Conservation (phyloP, 2,888 invertebrate genomes). For the Spialia ferax region DNA sequence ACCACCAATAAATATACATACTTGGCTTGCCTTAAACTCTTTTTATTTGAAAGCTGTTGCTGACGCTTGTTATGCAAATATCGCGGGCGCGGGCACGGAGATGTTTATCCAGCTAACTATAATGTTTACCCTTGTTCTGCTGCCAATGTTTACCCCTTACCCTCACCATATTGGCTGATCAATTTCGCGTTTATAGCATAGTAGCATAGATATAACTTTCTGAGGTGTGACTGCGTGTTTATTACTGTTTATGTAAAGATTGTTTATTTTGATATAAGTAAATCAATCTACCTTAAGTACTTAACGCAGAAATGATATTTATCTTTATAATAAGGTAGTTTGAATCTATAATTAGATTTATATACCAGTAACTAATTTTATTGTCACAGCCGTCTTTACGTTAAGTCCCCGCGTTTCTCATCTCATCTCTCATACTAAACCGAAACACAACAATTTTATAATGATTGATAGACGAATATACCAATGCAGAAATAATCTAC, state of each 20-base stretch:
- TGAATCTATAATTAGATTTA: too few relatives aligned
- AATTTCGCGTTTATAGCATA: slow-evolving; percentile 28
- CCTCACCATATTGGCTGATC: slow-evolving; percentile 33
- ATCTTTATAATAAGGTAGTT: too few relatives aligned
- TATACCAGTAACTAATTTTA: too few relatives aligned
- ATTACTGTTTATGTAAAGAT: not conserved
- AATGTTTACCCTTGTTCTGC: slow-evolving; percentile 57
- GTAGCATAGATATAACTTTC: slow-evolving; percentile 30
- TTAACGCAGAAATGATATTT: too few relatives aligned
- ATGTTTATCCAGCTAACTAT: slow-evolving; percentile 65
- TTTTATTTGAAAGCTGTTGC: slow-evolving; percentile 78
- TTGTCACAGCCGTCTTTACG: too few relatives aligned
- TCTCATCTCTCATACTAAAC: too few relatives aligned
- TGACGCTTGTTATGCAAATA: slow-evolving; percentile 79
- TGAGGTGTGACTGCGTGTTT: slow-evolving; percentile 43
- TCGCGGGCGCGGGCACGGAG: slow-evolving; percentile 55
- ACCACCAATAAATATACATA: not conserved
- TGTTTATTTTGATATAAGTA: not conserved
- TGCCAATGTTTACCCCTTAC: slow-evolving; percentile 30
- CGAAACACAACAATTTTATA: too few relatives aligned
- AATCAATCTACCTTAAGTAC: too few relatives aligned
- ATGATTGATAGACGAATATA: too few relatives aligned
- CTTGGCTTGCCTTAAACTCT: slow-evolving; percentile 7
- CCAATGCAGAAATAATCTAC: too few relatives aligned
- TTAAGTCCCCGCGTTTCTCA: too few relatives aligned